A percentile compares a stretch with the other conserved stretches of the same genome.
phyloP scores from a whole-genome alignment of 2,797 vertebrate species.

The Delichon dasypus region DNA sequence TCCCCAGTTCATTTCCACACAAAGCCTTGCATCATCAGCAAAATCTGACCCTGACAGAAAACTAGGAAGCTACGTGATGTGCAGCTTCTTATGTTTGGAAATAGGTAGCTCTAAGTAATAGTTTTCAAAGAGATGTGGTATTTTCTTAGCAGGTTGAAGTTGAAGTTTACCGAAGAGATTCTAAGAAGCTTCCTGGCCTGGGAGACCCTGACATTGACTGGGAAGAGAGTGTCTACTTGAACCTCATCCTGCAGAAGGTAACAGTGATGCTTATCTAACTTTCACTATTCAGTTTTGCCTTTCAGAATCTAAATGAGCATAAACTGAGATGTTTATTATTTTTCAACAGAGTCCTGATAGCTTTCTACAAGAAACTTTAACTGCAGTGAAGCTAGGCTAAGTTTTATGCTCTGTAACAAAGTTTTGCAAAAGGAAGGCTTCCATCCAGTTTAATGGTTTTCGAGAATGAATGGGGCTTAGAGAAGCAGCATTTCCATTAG shows the following conservation, averaged over 20 bases:
- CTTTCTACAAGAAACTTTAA: neutral
- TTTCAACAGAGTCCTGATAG: neutral
- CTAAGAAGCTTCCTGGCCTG: constrained; percentile 95
- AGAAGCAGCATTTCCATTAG: neutral
- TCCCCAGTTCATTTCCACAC: neutral
- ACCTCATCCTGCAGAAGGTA: constrained; percentile 97
- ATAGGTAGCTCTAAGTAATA: neutral
- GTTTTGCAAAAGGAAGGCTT: neutral
- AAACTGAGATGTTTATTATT: neutral
- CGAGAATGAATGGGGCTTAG: neutral
- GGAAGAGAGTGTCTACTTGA: constrained; percentile 98
- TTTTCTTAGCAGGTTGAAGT: constrained; percentile 87
- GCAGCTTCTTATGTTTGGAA: neutral
- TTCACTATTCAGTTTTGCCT: neutral
- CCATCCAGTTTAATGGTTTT: neutral
- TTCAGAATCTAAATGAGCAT: neutral
- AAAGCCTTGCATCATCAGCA: neutral
- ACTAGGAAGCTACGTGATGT: neutral
- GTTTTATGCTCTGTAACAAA: neutral
- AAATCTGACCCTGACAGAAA: neutral
- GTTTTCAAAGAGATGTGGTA: neutral
- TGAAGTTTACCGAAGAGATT: constrained; percentile 95
- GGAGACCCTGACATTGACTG: constrained; percentile 98
- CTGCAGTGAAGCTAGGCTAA: neutral
- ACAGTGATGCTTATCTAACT: neutral